Base-by-base conservation (phyloP, 2,797 vertebrate species). In the Coilia nasus region DNA sequence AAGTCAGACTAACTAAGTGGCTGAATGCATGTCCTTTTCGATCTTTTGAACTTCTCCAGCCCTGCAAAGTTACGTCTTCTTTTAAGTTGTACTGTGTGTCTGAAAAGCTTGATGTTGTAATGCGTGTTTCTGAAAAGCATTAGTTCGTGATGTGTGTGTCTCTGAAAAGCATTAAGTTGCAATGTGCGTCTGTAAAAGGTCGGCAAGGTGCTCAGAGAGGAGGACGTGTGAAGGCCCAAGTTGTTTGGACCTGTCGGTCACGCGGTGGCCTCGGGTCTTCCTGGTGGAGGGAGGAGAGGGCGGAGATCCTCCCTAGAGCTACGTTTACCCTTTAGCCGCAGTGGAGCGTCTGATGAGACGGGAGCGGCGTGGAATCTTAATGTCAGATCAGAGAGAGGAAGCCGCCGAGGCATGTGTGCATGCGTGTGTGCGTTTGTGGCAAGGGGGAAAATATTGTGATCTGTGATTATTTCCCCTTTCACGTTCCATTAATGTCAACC, bases 401-500 rank as follows among this genome's bases (percentile, higher is more conserved):
- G 50, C 50, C 14, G 50, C 50, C 50, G 56, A 6, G 75, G 50
- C 47, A 25, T 44, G 67, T 75, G 44, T 75, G 41, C 25, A 59
- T 71, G 67, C 25, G n/a, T 90, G 91, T 89, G 91, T 87, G 86
- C 90, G 91, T 93, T 90, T 88, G 89, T 90, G 90, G 91, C 90
- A 85, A 88, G 86, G 89, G 89, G 93, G 19, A 91, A 93, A 95
- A 94, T 93, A 94, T 92, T 94, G 91, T 91, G 93, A 95, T 94
- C 90, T 93, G 92, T 92, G 91, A 95, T 94, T 93, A 94, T 93
- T 93, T 91, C 85, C 88, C 87, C 90, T 92, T 92, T 94, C 93
- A 93, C 90, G 88, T 94, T 92, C 93, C 90, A 94, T 94, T 94
- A 94, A 93, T 91, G 93, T 95, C 93, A 93, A 78, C 88, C 89